phyloP scores from a whole-genome alignment of 2,113 vertebrate species.

The Charina bottae region DNA sequence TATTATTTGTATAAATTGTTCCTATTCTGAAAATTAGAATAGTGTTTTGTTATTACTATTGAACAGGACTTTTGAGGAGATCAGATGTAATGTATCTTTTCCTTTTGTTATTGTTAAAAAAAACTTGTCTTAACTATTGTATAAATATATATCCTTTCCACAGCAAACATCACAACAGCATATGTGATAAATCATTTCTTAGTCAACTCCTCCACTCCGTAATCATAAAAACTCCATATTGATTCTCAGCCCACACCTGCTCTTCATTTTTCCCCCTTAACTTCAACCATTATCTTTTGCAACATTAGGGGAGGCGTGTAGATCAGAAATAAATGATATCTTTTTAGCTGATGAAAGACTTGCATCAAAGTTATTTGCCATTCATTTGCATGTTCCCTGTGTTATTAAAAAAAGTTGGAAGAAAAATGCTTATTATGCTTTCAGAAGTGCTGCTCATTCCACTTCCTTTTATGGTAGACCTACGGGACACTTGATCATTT shows the following conservation, averaged over 20 bases:
- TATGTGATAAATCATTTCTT: slow-evolving; percentile 8
- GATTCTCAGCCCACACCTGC: neutral
- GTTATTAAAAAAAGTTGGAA: neutral
- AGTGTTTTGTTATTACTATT: neutral
- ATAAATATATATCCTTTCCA: no score
- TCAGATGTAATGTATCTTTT: neutral
- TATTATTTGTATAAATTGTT: neutral
- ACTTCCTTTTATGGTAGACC: slow-evolving; percentile 37
- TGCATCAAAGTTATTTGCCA: slow-evolving; percentile 14
- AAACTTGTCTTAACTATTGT: neutral
- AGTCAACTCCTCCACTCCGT: neutral
- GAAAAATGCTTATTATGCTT: slow-evolving; percentile 4
- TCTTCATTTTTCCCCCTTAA: neutral
- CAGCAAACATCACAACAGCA: neutral
- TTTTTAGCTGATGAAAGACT: slow-evolving; percentile 28
- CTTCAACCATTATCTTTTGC: neutral
- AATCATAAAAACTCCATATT: slow-evolving; percentile 10
- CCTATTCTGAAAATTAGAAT: neutral
- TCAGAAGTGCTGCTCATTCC: neutral
- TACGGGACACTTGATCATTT: slow-evolving; percentile 34
- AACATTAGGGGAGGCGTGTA: slow-evolving; percentile 17
- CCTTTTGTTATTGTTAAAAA: neutral
- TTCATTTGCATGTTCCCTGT: neutral
- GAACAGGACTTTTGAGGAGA: neutral
- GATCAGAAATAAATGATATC: neutral